phyloP scores from a whole-genome alignment of 2,797 vertebrate species.

The Graptemys geographica region DNA sequence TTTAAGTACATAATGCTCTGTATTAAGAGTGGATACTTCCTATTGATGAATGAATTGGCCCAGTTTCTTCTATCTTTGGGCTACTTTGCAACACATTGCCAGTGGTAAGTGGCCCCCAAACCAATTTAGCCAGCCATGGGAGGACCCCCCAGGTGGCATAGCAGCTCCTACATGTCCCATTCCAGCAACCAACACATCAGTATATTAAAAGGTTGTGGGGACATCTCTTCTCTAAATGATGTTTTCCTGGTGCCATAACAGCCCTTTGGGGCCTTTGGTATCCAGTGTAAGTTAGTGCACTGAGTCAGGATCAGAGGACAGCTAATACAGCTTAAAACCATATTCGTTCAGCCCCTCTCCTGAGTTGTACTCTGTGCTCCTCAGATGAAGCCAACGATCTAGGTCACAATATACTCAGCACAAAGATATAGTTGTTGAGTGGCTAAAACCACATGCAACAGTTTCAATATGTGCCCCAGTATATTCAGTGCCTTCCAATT shows the following conservation, averaged over 20 bases:
- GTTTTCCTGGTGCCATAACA: background rate
- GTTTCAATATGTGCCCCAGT: background rate
- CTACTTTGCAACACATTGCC: accelerated
- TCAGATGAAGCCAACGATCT: background rate
- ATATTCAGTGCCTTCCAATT: background rate
- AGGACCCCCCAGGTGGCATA: background rate
- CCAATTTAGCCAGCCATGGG: accelerated
- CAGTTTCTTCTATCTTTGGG: background rate
- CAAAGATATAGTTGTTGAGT: background rate
- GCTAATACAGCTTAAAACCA: background rate
- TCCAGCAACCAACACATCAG: accelerated
- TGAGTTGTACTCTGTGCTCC: background rate
- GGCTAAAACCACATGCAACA: background rate
- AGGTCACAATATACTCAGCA: too few species aligned
- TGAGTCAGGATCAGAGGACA: background rate
- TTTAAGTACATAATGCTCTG: conserved; percentile 9
- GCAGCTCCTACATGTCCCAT: background rate
- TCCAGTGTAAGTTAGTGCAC: accelerated
- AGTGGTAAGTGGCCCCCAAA: accelerated
- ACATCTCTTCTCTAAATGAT: background rate
- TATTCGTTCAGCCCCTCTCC: background rate
- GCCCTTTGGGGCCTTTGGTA: background rate
- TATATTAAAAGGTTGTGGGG: background rate
- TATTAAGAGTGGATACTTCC: background rate
- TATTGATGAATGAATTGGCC: background rate